Evolutionary conservation across 2,797 vertebrate species (phyloP).

Genomic region (Botia almorhae): DNA sequence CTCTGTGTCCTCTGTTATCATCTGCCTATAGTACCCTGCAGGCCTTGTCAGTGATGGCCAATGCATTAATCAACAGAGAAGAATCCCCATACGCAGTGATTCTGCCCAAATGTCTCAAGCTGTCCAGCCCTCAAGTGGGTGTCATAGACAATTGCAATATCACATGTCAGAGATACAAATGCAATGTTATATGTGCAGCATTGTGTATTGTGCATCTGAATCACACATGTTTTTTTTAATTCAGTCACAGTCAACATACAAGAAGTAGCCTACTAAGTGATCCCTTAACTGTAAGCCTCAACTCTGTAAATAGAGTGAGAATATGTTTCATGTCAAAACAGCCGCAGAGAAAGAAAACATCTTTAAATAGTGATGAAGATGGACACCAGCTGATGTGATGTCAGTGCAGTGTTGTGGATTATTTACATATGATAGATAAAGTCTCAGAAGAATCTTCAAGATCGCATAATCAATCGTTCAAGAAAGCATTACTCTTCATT

Average conservation of each 20-base stretch:
- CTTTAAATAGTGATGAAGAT: conserved; percentile 39
- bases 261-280: neutral
- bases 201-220: neutral
- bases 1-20: conserved; percentile 39
- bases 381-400: conserved; percentile 19
- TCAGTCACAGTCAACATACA: conserved; percentile 41
- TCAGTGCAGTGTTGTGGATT: conserved; percentile 60
- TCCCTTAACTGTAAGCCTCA: conserved; percentile 4
- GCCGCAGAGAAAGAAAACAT: conserved; percentile 44
- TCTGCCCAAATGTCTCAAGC: conserved; percentile 16
- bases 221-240: conserved; percentile 9
- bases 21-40: conserved; percentile 38
- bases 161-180: neutral
- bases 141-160: conserved; percentile 15
- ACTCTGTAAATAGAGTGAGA: conserved; percentile 12
- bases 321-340: conserved; percentile 70
- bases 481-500: conserved; percentile 51
- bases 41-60: conserved; percentile 38
- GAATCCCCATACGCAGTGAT: conserved; percentile 47
- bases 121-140: conserved; percentile 24
- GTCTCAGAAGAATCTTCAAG: conserved; percentile 58
- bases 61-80: conserved; percentile 49
- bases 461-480: conserved; percentile 20
- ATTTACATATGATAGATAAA: conserved; percentile 69
- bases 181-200: no score